A percentile compares a stretch with the other conserved stretches of the same genome.
Conservation (phyloP, 2,888 invertebrate species). For the Amphiduros pacificus region DNA sequence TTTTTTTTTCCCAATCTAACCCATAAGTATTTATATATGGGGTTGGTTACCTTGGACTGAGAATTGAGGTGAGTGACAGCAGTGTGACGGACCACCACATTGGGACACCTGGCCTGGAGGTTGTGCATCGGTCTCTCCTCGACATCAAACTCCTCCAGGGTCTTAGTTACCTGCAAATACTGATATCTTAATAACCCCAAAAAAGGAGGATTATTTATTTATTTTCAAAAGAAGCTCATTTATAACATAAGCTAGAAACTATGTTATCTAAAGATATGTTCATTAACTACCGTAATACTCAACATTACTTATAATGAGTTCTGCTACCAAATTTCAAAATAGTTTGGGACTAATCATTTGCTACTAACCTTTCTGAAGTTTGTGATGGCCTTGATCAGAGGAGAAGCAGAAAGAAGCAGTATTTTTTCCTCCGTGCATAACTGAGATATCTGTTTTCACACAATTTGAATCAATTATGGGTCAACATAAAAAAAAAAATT, state of each 20-base stretch:
- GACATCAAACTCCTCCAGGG: constrained; percentile 80
- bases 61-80: constrained; percentile 52
- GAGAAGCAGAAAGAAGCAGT: constrained; percentile 80
- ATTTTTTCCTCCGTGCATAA: constrained; percentile 73
- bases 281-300: too few species aligned
- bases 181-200: background rate
- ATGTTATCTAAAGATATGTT: too few species aligned
- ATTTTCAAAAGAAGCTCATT: background rate
- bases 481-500: background rate
- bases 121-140: constrained; percentile 69
- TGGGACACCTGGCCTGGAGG: constrained; percentile 60
- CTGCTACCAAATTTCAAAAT: too few species aligned
- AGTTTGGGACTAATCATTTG: too few species aligned
- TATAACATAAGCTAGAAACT: background rate
- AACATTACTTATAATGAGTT: too few species aligned
- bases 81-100: constrained; percentile 68
- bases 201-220: background rate
- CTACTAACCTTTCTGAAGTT: constrained; percentile 76
- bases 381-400: constrained; percentile 84
- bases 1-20: too few species aligned
- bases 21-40: too few species aligned
- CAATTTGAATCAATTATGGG: too few species aligned
- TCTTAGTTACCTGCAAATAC: constrained; percentile 71
- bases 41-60: constrained; percentile 56
- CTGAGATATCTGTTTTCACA: constrained; percentile 65